Evolutionary conservation across 2,797 vertebrate species (phyloP), one percentile per base, ranked within the genome.

Genomic region (Lophura swinhoii): DNA sequence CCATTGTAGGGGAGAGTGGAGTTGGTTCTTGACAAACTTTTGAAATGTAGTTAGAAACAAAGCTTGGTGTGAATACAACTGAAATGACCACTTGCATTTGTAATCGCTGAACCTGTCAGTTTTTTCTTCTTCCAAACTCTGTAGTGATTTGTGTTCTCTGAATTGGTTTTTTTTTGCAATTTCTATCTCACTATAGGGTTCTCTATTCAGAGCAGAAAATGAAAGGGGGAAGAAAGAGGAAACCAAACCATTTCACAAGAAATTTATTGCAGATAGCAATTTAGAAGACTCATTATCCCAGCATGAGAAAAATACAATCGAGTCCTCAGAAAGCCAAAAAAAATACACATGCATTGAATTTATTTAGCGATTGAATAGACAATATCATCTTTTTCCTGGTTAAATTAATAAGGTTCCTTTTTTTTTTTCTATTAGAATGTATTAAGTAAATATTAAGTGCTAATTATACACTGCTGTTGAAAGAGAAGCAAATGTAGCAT

Each of bases 251-350:
- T 97, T 94, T 95, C 91, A 89, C 75, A 66, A 94, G 31, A 97
- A 96, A 96, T 96, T 93, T 96, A 96, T 96, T 96, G 91, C 76
- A 94, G 95, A 96, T 91, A 94, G 78, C 92, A 97, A 92, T 97
- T 96, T 92, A 83, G 44, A 68, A 93, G 90, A 89, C 80, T 96
- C 90, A 90, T 97, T 97, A 97, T 97, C 97, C 92, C 95, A 96
- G 94, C 80, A 16, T 94, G 96, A 94, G 74, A 59, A 95, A 96
- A 96, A 95, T 63, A 75, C 5, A 88, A 88, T 63, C 78, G 83
- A 71, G 93, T 97, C 92, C 63, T 91, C 91, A 97, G 93, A 91
- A 97, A 97, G 93, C 80, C 62, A 94, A 91, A 82, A 82, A 90
- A 64, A 79, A 85, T 92, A 88, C 75, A 95, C 95, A 93, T 91